Evolutionary conservation across 2,113 vertebrate species (phyloP).

Genomic region (Paramormyrops kingsleyae): DNA sequence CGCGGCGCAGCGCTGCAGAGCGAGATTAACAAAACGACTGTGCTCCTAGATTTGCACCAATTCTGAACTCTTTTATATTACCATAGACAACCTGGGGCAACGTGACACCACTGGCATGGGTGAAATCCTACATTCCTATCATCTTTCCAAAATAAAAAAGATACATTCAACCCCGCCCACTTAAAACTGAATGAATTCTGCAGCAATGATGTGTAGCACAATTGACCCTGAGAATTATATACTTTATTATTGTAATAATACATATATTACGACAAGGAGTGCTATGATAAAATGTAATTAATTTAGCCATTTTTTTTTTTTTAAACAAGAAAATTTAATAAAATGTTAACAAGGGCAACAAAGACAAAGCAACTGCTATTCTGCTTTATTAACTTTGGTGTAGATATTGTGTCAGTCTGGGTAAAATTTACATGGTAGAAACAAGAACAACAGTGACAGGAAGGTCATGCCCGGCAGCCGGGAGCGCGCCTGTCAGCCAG

Average conservation of each 20-base stretch:
- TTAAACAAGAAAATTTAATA: neutral
- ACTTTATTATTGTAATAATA: neutral
- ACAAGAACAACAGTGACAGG: neutral
- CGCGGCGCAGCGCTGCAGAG: slow-evolving; percentile 68
- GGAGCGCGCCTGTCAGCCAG: neutral
- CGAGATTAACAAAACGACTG: slow-evolving; percentile 74
- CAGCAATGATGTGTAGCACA: neutral
- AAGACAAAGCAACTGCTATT: neutral
- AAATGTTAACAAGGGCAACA: neutral
- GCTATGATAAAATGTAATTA: neutral
- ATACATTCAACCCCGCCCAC: neutral
- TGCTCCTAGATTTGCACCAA: slow-evolving; percentile 52
- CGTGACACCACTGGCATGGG: slow-evolving; percentile 30
- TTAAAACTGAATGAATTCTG: neutral
- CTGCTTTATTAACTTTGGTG: neutral
- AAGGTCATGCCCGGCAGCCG: neutral
- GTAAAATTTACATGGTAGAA: neutral
- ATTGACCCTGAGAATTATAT: neutral
- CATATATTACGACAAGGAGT: neutral
- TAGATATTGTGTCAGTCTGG: neutral
- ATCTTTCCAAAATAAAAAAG: slow-evolving; percentile 22
- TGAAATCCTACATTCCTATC: slow-evolving; percentile 42
- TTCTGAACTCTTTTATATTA: slow-evolving; percentile 64
- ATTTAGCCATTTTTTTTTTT: neutral
- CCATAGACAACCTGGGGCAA: slow-evolving; percentile 45